Evolutionary conservation across 1,140 invertebrate species (phyloP).

Genomic region (Triops cancriformis): DNA sequence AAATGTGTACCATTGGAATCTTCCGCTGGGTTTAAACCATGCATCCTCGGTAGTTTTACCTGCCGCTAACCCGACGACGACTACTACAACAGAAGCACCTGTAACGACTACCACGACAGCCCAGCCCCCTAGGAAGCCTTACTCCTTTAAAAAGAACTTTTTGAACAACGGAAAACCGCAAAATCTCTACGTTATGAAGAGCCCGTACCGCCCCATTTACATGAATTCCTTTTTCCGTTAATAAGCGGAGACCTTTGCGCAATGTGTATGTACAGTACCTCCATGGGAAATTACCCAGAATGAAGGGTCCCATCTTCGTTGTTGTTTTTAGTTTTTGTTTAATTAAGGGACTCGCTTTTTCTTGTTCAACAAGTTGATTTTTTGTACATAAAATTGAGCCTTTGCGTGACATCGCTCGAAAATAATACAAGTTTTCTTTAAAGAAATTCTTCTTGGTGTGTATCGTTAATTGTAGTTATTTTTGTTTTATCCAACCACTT

Average conservation of each 20-base stretch:
- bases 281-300: not conserved
- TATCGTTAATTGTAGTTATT: no score
- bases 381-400: no score
- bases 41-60: not conserved
- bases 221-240: not conserved
- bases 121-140: slow-evolving; percentile 20
- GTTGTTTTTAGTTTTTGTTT: not conserved
- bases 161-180: slow-evolving; percentile 27
- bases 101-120: slow-evolving; percentile 21
- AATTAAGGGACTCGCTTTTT: no score
- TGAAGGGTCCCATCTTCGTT: not conserved
- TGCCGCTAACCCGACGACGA: slow-evolving; percentile 22
- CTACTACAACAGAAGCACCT: slow-evolving; percentile 24
- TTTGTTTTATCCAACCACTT: no score
- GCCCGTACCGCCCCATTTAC: not conserved
- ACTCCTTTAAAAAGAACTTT: slow-evolving; percentile 20
- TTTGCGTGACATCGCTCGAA: no score
- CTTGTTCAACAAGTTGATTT: no score
- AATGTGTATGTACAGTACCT: not conserved
- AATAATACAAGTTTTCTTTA: no score
- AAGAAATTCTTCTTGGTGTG: no score
- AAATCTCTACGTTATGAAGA: slow-evolving; percentile 27
- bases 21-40: slow-evolving; percentile 20
- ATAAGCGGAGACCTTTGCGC: not conserved
- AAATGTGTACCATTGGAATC: slow-evolving; percentile 29